These are phyloP conservation scores for Syrphus vitripennis DNA, from an alignment of 2,888 invertebrate species.

Conservation along the genomic window DNA sequence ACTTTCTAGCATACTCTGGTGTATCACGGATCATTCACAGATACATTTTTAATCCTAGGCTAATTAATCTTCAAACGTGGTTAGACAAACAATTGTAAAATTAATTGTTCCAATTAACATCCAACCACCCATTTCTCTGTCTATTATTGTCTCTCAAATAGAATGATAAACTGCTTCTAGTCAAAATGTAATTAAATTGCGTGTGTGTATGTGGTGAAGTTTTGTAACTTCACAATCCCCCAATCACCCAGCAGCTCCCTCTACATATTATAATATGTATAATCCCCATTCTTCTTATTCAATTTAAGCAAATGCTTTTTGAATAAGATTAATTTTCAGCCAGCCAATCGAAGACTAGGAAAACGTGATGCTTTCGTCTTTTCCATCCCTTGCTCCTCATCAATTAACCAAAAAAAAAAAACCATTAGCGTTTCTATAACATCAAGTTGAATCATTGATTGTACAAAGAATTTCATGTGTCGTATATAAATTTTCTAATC, in stretches of 20 bases:
- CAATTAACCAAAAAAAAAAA: not conserved
- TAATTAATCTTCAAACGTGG: constrained; percentile 58
- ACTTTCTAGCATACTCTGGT: not conserved
- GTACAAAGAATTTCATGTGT: constrained; percentile 22
- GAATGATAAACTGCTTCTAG: constrained; percentile 56
- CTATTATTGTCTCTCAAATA: constrained; percentile 16
- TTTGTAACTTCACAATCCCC: not conserved
- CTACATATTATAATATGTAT: not conserved
- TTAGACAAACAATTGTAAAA: constrained; percentile 51
- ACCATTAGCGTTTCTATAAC: not conserved
- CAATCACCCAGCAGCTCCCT: too few species aligned
- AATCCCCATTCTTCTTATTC: not conserved
- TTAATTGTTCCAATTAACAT: constrained; percentile 68
- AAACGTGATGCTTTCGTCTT: not conserved
- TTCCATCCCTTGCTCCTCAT: not conserved
- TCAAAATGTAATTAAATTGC: constrained; percentile 65
- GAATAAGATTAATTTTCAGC: constrained; percentile 12
- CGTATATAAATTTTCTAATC: not conserved
- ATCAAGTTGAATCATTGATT: constrained; percentile 5
- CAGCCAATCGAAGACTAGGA: not conserved
- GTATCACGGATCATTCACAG: constrained; percentile 40
- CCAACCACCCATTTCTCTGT: not conserved
- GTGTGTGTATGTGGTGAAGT: not conserved
- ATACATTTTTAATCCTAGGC: constrained; percentile 42
- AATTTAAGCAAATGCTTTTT: not conserved